Evolutionary conservation across 1,140 invertebrate species (phyloP), one percentile per base, ranked within the genome.

Genomic region (Zeugodacus cucurbitae): DNA sequence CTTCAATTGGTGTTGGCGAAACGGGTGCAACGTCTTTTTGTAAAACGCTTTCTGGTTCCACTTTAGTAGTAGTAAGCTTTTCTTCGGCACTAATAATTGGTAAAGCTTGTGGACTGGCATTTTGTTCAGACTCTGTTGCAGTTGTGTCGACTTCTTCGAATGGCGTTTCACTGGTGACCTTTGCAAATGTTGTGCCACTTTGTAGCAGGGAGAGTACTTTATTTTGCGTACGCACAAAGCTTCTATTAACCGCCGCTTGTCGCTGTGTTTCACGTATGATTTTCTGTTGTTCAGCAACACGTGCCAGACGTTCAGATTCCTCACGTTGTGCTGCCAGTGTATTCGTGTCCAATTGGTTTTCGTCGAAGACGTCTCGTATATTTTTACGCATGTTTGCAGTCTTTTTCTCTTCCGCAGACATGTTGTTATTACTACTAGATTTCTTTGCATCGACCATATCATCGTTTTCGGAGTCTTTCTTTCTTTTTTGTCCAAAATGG

Each of bases 251-350:
- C 22, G 88, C 88, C 11, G 90, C 90, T 87, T 92, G 91, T 54
- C 91, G 91, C 67, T 91, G 90, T 57, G 92, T 95, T 93, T 97
- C 97, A 89, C 97, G 95, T 89, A 97, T 96, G 86, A 96, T 95
- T 90, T 96, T 95, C 90, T 97, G 97, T 90, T 97, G 97, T 90
- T 97, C 97, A 91, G 97, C 97, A 41, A 98, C 96, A n/a, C 97
- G 94, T 22, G 96, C 95, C 82, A 97, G 94, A 92, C 98, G 95
- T 92, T 99, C 98, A 90, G 97, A 96, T 94, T 99, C 98, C 92
- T 98, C 98, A 54, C 97, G 95, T 93, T 99, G 98, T 3, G 98
- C 98, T 34, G 96, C 96, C n/a, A 98, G 92, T 8, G 98, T 99
- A 11, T 97, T 97, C 89, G 97, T 97, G 92, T 99, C 98, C 74